Conservation (phyloP, 2,113 vertebrate genomes). For the Oenanthe melanoleuca region DNA sequence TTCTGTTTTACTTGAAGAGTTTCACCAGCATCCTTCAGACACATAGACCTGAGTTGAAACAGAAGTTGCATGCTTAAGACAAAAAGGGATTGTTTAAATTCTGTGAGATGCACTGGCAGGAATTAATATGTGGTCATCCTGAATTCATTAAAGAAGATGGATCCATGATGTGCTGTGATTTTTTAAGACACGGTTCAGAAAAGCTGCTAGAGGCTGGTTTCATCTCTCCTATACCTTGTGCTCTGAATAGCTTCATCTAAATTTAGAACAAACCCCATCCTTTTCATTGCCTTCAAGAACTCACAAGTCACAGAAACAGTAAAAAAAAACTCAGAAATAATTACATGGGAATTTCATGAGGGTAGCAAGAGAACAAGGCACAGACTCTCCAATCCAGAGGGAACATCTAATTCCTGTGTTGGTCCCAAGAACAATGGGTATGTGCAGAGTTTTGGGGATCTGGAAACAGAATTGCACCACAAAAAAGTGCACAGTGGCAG, state of each 20-base stretch:
- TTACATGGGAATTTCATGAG: neutral
- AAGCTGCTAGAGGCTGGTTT: neutral
- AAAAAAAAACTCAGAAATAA: neutral
- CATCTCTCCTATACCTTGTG: neutral
- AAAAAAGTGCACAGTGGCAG: neutral
- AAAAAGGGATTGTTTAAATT: neutral
- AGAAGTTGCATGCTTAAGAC: neutral
- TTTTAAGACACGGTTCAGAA: neutral
- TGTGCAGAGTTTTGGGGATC: neutral
- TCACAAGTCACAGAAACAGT: neutral
- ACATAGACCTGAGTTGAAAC: neutral
- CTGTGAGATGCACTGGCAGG: neutral
- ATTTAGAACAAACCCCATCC: neutral
- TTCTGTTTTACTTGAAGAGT: neutral
- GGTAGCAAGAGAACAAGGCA: neutral
- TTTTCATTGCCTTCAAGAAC: neutral
- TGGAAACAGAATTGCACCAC: neutral
- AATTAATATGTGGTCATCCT: neutral
- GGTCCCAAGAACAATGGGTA: neutral
- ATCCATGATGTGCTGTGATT: neutral
- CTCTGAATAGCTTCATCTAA: neutral
- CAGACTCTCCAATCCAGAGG: neutral
- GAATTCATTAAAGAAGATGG: neutral
- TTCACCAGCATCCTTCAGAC: neutral
- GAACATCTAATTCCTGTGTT: neutral